Evolutionary conservation across 2,797 vertebrate species (phyloP).

Genomic region (Lepus oiostolus): DNA sequence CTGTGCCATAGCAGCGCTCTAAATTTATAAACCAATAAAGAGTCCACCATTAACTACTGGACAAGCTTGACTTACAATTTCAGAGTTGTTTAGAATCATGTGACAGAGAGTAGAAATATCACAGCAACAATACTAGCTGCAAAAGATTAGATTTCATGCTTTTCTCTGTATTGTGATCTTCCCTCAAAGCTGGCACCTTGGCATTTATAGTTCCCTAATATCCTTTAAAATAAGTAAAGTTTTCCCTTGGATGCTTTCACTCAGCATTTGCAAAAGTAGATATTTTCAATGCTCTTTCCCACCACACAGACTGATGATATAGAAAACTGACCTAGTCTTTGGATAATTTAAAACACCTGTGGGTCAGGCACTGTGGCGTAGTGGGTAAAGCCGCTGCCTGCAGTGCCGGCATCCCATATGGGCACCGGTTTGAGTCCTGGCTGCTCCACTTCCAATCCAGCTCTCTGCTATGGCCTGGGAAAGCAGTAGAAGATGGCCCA

Average conservation of each 20-base stretch:
- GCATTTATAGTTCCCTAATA: constrained; percentile 37
- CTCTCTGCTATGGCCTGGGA: too few relatives aligned
- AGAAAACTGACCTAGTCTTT: not conserved
- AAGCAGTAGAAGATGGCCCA: too few relatives aligned
- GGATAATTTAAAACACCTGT: constrained; percentile 14
- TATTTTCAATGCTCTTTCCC: constrained; percentile 62
- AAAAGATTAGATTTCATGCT: constrained; percentile 8
- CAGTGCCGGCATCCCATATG: too few relatives aligned
- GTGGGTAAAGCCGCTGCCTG: too few relatives aligned
- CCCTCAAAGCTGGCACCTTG: constrained; percentile 18
- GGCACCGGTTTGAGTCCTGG: too few relatives aligned
- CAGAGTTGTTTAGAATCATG: not conserved
- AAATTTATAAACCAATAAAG: constrained; percentile 44
- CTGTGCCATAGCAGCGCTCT: constrained; percentile 34
- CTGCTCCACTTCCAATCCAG: too few relatives aligned
- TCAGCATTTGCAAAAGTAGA: constrained; percentile 15
- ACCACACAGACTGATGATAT: constrained; percentile 4
- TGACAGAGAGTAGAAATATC: not conserved
- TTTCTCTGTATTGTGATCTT: not conserved
- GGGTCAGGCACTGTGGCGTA: too few relatives aligned
- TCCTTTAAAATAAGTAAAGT: constrained; percentile 60
- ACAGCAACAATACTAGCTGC: constrained; percentile 23
- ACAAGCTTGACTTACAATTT: constrained; percentile 56
- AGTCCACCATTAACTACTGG: constrained; percentile 18
- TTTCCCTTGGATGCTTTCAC: constrained; percentile 41